Evolutionary conservation across 2,797 vertebrate genomes (phyloP).

Genomic region (Malacoraja senta): DNA sequence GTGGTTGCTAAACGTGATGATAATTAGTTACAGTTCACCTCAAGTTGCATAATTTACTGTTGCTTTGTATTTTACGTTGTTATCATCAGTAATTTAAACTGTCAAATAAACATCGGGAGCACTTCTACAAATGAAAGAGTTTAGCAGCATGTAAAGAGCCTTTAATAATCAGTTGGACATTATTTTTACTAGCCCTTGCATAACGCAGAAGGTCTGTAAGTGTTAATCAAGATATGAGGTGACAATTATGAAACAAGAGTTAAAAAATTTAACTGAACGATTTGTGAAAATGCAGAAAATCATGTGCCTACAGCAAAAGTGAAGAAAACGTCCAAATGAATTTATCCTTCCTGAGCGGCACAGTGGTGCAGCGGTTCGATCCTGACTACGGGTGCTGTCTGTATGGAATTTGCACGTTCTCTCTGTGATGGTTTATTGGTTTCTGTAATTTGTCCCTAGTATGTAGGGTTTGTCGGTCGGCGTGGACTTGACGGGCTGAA

Average conservation of each 20-base stretch:
- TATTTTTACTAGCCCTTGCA: background rate
- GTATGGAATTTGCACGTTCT: too few species aligned
- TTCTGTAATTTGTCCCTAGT: too few species aligned
- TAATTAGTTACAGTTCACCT: background rate
- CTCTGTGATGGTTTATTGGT: too few species aligned
- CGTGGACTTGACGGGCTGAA: too few species aligned
- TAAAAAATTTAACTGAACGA: background rate
- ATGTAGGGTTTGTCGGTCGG: too few species aligned
- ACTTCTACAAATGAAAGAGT: slow-evolving; percentile 14
- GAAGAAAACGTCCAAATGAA: background rate
- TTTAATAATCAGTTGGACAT: background rate
- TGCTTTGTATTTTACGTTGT: background rate
- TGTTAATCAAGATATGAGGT: background rate
- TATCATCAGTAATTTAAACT: background rate
- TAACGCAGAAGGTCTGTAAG: background rate
- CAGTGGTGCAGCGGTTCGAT: too few species aligned
- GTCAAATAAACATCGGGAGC: background rate
- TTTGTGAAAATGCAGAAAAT: background rate
- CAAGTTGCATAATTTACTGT: background rate
- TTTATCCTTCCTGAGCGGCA: too few species aligned
- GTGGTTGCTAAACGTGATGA: background rate
- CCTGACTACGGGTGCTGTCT: too few species aligned
- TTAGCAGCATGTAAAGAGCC: background rate
- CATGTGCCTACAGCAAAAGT: background rate
- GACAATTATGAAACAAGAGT: background rate